A percentile compares a stretch with the other conserved stretches of the same genome.
phyloP scores from a whole-genome alignment of 2,888 invertebrate species.

The Drosophila aldrichi region DNA sequence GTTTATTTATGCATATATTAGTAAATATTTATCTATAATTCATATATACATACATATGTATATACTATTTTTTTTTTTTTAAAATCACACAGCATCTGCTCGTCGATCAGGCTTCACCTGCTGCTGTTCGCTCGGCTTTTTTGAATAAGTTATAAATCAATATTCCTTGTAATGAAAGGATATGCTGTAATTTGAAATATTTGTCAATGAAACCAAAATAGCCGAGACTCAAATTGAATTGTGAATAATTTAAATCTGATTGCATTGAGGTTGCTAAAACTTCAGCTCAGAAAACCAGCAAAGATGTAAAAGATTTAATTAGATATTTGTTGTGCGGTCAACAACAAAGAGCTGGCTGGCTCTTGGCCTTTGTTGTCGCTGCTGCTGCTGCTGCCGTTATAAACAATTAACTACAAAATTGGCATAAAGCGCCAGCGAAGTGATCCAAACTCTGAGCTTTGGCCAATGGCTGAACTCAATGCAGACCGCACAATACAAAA shows the following conservation, averaged over 20 bases:
- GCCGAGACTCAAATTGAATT: slow-evolving; percentile 28
- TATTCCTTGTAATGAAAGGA: slow-evolving; percentile 1
- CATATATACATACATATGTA: no score
- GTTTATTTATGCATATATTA: no score
- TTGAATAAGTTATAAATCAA: slow-evolving; percentile 13
- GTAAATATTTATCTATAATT: no score
- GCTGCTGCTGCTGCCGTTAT: slow-evolving; percentile 13
- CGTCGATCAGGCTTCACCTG: background rate
- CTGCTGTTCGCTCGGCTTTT: no score
- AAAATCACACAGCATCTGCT: background rate
- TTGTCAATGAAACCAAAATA: slow-evolving; percentile 28
- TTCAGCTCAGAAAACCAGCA: background rate
- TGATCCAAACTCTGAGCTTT: slow-evolving; percentile 9
- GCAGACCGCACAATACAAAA: slow-evolving; percentile 32
- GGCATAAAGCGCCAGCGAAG: slow-evolving; percentile 4
- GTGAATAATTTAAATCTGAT: slow-evolving; percentile 33
- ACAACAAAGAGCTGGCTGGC: background rate
- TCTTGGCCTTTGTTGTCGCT: background rate
- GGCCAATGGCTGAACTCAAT: slow-evolving; percentile 14
- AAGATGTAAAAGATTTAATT: slow-evolving; percentile 26
- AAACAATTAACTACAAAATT: slow-evolving; percentile 62
- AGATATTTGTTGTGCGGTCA: slow-evolving; percentile 15
- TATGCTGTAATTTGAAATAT: slow-evolving; percentile 14
- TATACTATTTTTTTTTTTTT: no score
- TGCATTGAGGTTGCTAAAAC: slow-evolving; percentile 30